Conservation (phyloP, 2,888 invertebrate species). For the Saturnia japonica region DNA sequence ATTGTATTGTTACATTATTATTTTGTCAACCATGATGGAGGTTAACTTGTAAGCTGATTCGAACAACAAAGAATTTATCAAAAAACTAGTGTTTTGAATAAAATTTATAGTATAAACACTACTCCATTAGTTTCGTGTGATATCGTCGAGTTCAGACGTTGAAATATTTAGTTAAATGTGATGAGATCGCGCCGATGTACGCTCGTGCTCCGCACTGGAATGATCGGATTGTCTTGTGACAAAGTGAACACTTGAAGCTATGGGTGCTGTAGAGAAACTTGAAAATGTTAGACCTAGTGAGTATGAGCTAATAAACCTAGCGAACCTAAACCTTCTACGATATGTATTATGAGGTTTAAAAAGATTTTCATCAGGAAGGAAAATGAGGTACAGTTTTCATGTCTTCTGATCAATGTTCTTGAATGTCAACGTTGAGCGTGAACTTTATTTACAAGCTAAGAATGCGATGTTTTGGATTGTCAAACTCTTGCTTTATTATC, state of each 20-base stretch:
- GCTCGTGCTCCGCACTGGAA: background rate
- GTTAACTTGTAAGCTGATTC: background rate
- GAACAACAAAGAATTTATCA: background rate
- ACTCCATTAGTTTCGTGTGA: background rate
- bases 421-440: background rate
- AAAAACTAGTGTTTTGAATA: background rate
- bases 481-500: no score
- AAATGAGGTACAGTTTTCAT: background rate
- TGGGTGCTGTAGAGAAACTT: background rate
- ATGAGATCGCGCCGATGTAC: background rate
- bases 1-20: no score
- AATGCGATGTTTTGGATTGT: background rate
- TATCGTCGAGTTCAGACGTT: background rate
- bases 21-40: background rate
- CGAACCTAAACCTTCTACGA: background rate
- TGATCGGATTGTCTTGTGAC: background rate
- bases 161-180: conserved; percentile 10
- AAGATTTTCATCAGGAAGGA: background rate
- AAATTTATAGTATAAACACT: background rate
- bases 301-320: background rate
- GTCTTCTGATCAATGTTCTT: background rate
- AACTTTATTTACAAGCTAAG: background rate
- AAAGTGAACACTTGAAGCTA: background rate
- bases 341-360: background rate
- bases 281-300: conserved; percentile 7